Base-by-base conservation (phyloP, 2,797 vertebrate genomes). In the Salmo trutta region DNA sequence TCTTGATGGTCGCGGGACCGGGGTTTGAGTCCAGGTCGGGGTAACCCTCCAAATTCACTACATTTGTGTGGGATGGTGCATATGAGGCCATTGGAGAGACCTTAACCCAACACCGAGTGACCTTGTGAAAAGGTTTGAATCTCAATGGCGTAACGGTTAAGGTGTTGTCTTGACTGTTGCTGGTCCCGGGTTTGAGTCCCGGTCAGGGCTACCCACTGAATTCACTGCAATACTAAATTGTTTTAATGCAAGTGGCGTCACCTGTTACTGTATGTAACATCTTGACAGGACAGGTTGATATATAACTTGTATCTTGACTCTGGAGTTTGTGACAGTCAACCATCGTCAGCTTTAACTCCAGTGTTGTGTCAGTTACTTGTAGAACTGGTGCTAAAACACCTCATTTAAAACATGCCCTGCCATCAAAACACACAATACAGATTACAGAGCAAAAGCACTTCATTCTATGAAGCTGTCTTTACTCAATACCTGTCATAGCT, bases 391-490 rank as follows among this genome's bases (percentile, higher is more conserved):
- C 74, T 29, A 64, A 82, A 84, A 80, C 83, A 79, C 84, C 85
- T 76, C 71, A 31, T 69, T 76, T 21, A 51, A 41, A 65, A 14
- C 14, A 27, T 59, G 15, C 71, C 52, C 81, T 47, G n/a, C 81
- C 74, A 77, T 86, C 82, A 85, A 80, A 89, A 87, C 51, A 85
- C 72, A 81, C 81, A 79, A 79, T 24, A 71, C 21, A 52, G 5
- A 47, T 59, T 59, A n/a, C 56, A 8, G 16, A 29, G 15, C 51
- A 7, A 54, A 72, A 54, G 7, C 85, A 85, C 87, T 88, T 88
- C 88, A 85, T 83, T 82, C 71, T 90, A 85, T 65, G 62, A 21
- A n/a, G 85, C 88, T 90, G 88, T 86, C 83, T 82, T 75, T 75
- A 73, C 84, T 81, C 71, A 17, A 12, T 87, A 88, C 85, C 86